These are phyloP conservation scores for Ctenicera cuprea DNA, from an alignment of 2,888 invertebrate genomes.

Conservation along the genomic window DNA sequence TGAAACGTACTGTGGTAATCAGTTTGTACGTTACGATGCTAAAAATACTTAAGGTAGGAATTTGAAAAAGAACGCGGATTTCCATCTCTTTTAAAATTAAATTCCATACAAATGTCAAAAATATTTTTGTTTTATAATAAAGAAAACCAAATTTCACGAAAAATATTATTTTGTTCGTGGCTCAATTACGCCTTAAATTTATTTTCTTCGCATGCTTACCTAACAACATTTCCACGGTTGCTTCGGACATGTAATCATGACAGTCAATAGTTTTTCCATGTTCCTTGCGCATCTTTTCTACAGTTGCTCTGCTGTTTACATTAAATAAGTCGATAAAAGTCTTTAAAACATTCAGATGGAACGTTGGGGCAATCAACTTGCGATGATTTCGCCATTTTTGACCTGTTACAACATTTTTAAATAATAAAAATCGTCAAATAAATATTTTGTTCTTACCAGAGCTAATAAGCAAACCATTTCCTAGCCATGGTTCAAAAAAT, in stretches of 20 bases:
- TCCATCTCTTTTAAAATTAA: no score
- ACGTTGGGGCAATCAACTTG: constrained; percentile 90
- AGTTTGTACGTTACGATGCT: no score
- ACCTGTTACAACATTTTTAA: constrained; percentile 72
- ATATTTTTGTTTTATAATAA: no score
- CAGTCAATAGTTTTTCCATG: constrained; percentile 84
- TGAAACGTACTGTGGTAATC: no score
- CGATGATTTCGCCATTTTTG: constrained; percentile 91
- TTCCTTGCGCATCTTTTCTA: constrained; percentile 83
- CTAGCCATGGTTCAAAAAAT: constrained; percentile 90
- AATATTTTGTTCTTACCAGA: constrained; percentile 75
- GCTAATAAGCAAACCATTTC: constrained; percentile 87
- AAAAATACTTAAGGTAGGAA: no score
- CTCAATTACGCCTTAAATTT: no score
- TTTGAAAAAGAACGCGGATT: no score
- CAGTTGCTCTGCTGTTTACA: constrained; percentile 85
- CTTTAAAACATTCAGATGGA: constrained; percentile 91
- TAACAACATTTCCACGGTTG: constrained; percentile 86
- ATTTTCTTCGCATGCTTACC: no score
- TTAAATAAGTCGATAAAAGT: constrained; percentile 91
- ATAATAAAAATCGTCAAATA: not conserved
- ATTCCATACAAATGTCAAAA: no score
- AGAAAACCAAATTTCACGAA: no score
- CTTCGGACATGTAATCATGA: constrained; percentile 90
- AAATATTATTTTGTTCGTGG: no score